phyloP scores from a whole-genome alignment of 2,113 vertebrate genomes.

The Solea senegalensis region DNA sequence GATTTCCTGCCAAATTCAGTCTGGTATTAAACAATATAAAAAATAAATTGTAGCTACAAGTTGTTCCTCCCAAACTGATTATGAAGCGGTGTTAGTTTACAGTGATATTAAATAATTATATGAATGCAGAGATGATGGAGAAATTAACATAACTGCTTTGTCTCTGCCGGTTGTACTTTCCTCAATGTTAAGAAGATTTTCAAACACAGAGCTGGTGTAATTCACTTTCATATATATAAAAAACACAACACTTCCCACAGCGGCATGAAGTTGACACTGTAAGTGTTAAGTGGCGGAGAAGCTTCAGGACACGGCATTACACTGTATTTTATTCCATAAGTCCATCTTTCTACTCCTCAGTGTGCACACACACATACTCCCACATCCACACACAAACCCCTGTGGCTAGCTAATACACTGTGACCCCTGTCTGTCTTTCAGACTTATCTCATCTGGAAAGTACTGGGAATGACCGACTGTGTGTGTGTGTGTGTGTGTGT shows the following conservation, averaged over 20 bases:
- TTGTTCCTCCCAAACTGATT: background rate
- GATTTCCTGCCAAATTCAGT: background rate
- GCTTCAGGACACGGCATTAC: conserved; percentile 42
- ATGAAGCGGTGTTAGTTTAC: background rate
- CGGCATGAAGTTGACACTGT: too few relatives aligned
- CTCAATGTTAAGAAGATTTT: too few relatives aligned
- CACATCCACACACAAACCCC: conserved; percentile 8
- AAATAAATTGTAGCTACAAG: background rate
- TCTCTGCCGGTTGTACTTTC: too few relatives aligned
- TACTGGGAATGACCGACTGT: too few relatives aligned
- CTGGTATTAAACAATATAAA: background rate
- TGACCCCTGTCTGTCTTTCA: too few relatives aligned
- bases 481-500: too few relatives aligned
- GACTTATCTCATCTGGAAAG: too few relatives aligned
- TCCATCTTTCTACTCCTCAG: conserved; percentile 28
- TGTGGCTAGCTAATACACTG: too few relatives aligned
- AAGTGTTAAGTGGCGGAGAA: conserved; percentile 15
- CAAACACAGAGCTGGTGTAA: background rate
- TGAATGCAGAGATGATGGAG: background rate
- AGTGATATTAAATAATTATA: background rate
- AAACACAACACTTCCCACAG: too few relatives aligned
- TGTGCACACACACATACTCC: background rate
- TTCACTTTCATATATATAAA: background rate
- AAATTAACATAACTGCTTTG: background rate
- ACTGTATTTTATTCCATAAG: conserved; percentile 23